Percentiles rank a stretch among this genome's conserved stretches.
These are phyloP conservation scores for Eulimnadia texana DNA, from an alignment of 1,140 invertebrate species.

Conservation along the genomic window DNA sequence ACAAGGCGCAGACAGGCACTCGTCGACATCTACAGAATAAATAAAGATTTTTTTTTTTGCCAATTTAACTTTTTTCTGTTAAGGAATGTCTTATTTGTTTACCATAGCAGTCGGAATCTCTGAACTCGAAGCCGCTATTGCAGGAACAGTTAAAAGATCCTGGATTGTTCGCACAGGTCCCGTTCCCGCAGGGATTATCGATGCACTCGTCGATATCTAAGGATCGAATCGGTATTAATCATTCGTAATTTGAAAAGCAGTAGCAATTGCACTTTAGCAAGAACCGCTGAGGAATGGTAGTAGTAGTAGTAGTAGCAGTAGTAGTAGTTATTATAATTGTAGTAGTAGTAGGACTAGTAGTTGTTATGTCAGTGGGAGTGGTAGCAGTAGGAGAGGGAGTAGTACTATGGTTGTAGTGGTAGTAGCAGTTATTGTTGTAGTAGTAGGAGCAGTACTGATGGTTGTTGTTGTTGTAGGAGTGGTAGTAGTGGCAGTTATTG, in stretches of 20 bases:
- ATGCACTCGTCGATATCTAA: constrained; percentile 35
- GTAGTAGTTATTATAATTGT: too few species aligned
- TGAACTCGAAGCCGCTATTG: constrained; percentile 14
- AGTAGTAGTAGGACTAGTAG: too few species aligned
- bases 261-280: constrained; percentile 33
- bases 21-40: constrained; percentile 19
- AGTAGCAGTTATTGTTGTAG: too few species aligned
- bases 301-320: too few species aligned
- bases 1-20: constrained; percentile 18
- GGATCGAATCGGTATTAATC: constrained; percentile 1
- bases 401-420: too few species aligned
- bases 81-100: constrained; percentile 34
- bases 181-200: constrained; percentile 9
- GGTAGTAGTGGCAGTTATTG: too few species aligned
- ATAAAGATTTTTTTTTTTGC: constrained; percentile 1
- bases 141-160: constrained; percentile 19
- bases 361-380: too few species aligned
- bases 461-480: too few species aligned
- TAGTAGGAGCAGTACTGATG: too few species aligned
- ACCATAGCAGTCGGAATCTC: constrained; percentile 10
- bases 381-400: too few species aligned
- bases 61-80: constrained; percentile 34
- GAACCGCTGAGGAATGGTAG: constrained; percentile 27
- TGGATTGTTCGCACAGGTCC: constrained; percentile 20
- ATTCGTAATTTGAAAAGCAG: too few species aligned